These are phyloP conservation scores for Melanocharis versteri DNA, from an alignment of 2,113 vertebrate genomes.

Conservation along the genomic window DNA sequence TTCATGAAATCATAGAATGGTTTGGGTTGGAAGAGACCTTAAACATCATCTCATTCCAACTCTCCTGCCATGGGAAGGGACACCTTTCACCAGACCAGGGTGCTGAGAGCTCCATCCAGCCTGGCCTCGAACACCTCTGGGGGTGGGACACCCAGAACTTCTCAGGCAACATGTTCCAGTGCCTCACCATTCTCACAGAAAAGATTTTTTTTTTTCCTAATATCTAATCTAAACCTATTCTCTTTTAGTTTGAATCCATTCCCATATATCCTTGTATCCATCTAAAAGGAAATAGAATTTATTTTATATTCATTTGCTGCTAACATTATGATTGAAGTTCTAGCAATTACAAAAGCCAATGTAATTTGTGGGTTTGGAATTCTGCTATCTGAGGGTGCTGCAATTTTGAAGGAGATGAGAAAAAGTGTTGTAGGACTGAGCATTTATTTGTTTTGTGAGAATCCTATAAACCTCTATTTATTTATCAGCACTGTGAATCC, in stretches of 20 bases:
- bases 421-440: neutral
- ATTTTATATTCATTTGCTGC: neutral
- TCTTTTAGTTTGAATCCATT: neutral
- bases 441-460: neutral
- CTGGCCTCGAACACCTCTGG: neutral
- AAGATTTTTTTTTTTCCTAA: neutral
- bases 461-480: neutral
- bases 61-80: neutral
- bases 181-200: neutral
- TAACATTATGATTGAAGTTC: neutral
- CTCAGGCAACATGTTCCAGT: neutral
- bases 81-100: neutral
- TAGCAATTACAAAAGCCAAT: neutral
- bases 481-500: neutral
- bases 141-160: neutral
- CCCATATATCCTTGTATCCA: neutral
- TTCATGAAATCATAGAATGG: neutral
- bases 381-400: neutral
- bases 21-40: neutral
- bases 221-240: neutral
- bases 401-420: neutral
- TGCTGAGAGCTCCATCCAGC: neutral
- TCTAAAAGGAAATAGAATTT: neutral
- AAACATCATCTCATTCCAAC: neutral
- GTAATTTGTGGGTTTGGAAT: neutral